Conservation (phyloP, 2,888 invertebrate genomes). For the Pinctada fucata region DNA sequence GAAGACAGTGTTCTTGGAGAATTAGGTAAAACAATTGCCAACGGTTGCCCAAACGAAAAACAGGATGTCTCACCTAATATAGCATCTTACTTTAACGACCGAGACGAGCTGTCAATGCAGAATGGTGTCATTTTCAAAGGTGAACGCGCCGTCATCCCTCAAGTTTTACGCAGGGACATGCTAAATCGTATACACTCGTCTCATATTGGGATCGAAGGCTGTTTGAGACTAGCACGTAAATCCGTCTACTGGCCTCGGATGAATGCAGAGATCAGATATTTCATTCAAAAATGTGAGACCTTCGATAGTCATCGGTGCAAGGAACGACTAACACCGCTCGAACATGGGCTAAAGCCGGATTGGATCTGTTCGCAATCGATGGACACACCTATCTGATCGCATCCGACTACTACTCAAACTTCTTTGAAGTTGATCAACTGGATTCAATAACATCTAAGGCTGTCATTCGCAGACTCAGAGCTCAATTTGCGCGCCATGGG, state of each 20-base stretch:
- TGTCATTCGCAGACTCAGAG: slow-evolving; percentile 38
- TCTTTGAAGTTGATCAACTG: slow-evolving; percentile 32
- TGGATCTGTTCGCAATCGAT: slow-evolving; percentile 21
- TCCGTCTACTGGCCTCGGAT: slow-evolving; percentile 9
- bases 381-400: slow-evolving; percentile 35
- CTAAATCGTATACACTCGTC: slow-evolving; percentile 1
- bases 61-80: slow-evolving; percentile 5
- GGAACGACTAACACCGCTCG: slow-evolving; percentile 31
- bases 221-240: slow-evolving; percentile 13
- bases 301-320: slow-evolving; percentile 32
- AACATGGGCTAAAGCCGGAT: slow-evolving; percentile 26
- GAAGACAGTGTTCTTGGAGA: slow-evolving; percentile 17
- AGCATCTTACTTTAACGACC: slow-evolving; percentile 4
- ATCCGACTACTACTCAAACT: slow-evolving; percentile 43
- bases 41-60: slow-evolving; percentile 35
- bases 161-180: not conserved
- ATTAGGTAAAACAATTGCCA: slow-evolving; percentile 18
- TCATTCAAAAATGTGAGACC: slow-evolving; percentile 17
- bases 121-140: slow-evolving; percentile 28
- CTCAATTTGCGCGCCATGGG: slow-evolving; percentile 40
- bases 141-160: slow-evolving; percentile 14
- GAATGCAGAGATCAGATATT: slow-evolving; percentile 18
- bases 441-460: slow-evolving; percentile 26
- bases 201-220: slow-evolving; percentile 27
- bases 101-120: slow-evolving; percentile 29